These are phyloP conservation scores for Rhynchophorus ferrugineus DNA, from an alignment of 1,140 invertebrate species.

Conservation along the genomic window DNA sequence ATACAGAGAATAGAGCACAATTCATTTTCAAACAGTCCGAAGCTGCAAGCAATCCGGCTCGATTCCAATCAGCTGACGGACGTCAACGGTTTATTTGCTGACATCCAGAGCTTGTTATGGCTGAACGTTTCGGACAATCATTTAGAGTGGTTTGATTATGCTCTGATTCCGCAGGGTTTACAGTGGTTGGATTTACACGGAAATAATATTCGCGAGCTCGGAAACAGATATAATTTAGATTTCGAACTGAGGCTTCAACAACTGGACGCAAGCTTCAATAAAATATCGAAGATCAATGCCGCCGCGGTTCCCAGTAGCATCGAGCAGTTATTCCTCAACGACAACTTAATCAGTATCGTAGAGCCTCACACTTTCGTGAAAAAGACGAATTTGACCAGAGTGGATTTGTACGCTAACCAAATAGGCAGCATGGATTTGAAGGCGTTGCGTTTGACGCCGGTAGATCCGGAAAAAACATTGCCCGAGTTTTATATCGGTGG, in stretches of 20 bases:
- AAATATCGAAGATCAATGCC: slow-evolving; percentile 61
- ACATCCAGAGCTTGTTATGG: slow-evolving; percentile 76
- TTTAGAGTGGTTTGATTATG: slow-evolving; percentile 84
- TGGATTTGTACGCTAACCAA: slow-evolving; percentile 80
- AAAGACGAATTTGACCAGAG: slow-evolving; percentile 72
- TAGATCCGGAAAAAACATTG: slow-evolving; percentile 56
- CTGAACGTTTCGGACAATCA: slow-evolving; percentile 88
- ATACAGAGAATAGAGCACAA: slow-evolving; percentile 72
- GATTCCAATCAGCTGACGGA: slow-evolving; percentile 80
- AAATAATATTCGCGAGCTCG: slow-evolving; percentile 76
- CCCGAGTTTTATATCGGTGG: slow-evolving; percentile 83
- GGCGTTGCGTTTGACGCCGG: slow-evolving; percentile 63
- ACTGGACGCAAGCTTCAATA: slow-evolving; percentile 77
- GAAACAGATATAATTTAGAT: slow-evolving; percentile 66
- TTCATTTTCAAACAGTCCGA: slow-evolving; percentile 69
- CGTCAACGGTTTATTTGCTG: slow-evolving; percentile 76
- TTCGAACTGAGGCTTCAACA: slow-evolving; percentile 64
- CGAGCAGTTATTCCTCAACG: slow-evolving; percentile 71
- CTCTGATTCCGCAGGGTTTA: slow-evolving; percentile 68
- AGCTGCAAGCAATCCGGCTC: slow-evolving; percentile 76
- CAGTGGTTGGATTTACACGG: slow-evolving; percentile 87
- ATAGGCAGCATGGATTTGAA: slow-evolving; percentile 74
- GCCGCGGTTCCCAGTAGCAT: slow-evolving; percentile 67
- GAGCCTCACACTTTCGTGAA: slow-evolving; percentile 76
- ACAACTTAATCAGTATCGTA: slow-evolving; percentile 71